These are phyloP conservation scores for Antheraea assamensis DNA, from an alignment of 2,888 invertebrate species.

Conservation along the genomic window DNA sequence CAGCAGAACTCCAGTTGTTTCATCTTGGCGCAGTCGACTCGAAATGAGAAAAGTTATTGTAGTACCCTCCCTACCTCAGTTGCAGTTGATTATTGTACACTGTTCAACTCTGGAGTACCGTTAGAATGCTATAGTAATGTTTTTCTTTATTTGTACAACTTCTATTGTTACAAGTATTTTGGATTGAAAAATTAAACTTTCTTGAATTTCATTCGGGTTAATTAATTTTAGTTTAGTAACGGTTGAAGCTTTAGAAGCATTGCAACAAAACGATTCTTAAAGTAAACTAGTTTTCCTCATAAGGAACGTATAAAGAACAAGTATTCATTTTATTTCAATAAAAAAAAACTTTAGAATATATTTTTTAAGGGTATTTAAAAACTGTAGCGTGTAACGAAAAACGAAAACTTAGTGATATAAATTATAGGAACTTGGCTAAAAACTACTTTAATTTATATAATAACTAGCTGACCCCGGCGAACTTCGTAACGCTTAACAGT, in stretches of 20 bases:
- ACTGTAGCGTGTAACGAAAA: too few relatives aligned
- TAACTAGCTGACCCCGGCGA: too few relatives aligned
- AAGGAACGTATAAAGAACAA: too few relatives aligned
- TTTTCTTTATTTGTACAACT: neutral
- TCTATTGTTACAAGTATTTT: neutral
- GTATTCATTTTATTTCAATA: too few relatives aligned
- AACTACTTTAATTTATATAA: too few relatives aligned
- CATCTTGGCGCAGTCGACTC: slow-evolving; percentile 32
- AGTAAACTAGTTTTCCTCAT: too few relatives aligned
- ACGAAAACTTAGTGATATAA: too few relatives aligned
- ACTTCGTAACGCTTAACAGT: too few relatives aligned
- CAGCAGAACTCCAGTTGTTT: slow-evolving; percentile 29
- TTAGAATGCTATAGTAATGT: neutral
- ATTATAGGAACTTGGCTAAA: too few relatives aligned
- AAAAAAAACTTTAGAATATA: too few relatives aligned
- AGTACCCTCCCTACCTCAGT: slow-evolving; percentile 12
- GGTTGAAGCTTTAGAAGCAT: neutral
- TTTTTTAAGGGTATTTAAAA: too few relatives aligned
- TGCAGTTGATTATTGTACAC: slow-evolving; percentile 14
- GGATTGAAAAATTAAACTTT: neutral
- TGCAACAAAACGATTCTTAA: too few relatives aligned
- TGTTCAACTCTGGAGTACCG: neutral
- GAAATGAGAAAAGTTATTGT: slow-evolving; percentile 35
- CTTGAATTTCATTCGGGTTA: neutral
- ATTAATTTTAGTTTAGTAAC: neutral